Evolutionary conservation across 2,797 vertebrate species (phyloP).

Genomic region (Sebastes baramenuke): DNA sequence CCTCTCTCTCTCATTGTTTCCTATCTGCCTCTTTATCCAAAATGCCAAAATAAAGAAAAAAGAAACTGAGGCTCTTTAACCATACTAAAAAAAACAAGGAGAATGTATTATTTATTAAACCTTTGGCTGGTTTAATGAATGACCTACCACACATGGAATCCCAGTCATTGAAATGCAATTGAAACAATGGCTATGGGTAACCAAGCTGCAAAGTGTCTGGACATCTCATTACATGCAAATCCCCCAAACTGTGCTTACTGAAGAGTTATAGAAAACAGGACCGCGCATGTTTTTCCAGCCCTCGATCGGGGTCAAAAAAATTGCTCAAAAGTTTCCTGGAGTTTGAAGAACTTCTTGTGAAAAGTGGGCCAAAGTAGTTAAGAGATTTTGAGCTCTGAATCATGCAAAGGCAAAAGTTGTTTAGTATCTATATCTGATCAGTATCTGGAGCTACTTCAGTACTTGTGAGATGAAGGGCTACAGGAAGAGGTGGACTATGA

Average conservation of each 20-base stretch:
- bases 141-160: background rate
- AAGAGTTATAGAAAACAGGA: background rate
- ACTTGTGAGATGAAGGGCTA: conserved; percentile 18
- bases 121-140: background rate
- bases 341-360: background rate
- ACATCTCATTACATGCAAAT: background rate
- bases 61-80: rapidly evolving
- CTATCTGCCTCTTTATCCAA: no score
- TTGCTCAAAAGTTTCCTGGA: background rate
- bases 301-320: background rate
- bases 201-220: background rate
- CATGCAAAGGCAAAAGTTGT: background rate
- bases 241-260: background rate
- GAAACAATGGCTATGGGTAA: background rate
- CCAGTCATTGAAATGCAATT: background rate
- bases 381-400: background rate
- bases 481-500: conserved; percentile 23
- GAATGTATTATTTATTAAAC: background rate
- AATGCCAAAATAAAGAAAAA: no score
- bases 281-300: background rate
- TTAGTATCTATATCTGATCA: background rate
- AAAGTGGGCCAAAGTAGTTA: background rate
- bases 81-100: no score
- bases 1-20: no score
- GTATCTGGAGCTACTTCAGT: background rate